Percentiles rank a stretch among this genome's conserved stretches.
Evolutionary conservation across 2,888 invertebrate genomes (phyloP).

Genomic region (Allophyes oxyacanthae): DNA sequence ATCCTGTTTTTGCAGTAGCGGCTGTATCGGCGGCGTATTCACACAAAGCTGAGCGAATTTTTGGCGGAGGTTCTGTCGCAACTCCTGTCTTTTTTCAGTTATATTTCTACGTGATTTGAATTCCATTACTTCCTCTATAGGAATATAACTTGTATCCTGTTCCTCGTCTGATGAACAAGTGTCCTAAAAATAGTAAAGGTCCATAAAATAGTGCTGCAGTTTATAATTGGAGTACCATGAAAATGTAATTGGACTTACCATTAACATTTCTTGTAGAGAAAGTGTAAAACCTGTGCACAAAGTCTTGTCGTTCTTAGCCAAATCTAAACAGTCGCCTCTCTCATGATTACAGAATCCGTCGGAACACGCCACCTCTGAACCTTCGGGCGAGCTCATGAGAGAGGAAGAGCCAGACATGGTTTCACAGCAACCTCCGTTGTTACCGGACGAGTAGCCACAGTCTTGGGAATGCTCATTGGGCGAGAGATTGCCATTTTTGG

Average conservation of each 20-base stretch:
- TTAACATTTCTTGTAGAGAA: constrained; percentile 94
- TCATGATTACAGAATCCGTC: constrained; percentile 96
- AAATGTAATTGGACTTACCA: constrained; percentile 86
- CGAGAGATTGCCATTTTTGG: constrained; percentile 89
- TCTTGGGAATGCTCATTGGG: constrained; percentile 93
- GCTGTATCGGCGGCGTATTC: constrained; percentile 78
- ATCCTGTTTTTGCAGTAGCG: constrained; percentile 60
- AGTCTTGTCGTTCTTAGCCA: constrained; percentile 78
- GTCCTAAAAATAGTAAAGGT: constrained; percentile 85
- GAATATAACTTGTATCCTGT: constrained; percentile 94
- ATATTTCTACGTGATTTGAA: constrained; percentile 95
- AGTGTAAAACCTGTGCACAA: constrained; percentile 88
- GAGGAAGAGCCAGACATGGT: constrained; percentile 93
- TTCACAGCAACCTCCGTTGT: constrained; percentile 92
- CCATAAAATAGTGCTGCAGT: constrained; percentile 1
- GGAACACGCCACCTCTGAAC: constrained; percentile 96
- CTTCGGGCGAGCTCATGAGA: constrained; percentile 95
- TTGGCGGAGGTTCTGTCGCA: constrained; percentile 94
- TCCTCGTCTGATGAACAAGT: constrained; percentile 94
- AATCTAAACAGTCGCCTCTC: constrained; percentile 83
- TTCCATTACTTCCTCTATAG: constrained; percentile 96
- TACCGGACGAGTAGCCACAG: constrained; percentile 96
- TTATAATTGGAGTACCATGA: background rate
- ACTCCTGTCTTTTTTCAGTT: constrained; percentile 94
- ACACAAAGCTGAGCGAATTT: constrained; percentile 95